Evolutionary conservation across 2,888 invertebrate species (phyloP).

Genomic region (Phortica okadai): DNA sequence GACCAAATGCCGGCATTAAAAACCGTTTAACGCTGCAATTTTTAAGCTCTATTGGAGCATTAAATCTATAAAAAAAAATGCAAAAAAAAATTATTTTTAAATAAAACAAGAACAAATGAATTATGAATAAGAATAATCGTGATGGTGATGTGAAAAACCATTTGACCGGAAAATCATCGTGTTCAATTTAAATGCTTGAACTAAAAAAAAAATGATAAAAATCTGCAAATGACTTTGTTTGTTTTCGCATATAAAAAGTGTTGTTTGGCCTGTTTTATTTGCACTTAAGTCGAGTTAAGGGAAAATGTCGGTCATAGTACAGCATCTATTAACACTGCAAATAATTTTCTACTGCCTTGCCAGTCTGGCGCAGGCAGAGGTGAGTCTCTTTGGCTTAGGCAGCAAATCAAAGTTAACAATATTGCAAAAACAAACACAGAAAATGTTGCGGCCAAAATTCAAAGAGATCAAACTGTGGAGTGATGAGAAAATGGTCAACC

Average conservation of each 20-base stretch:
- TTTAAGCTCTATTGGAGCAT: slow-evolving; percentile 54
- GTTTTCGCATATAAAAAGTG: slow-evolving; percentile 51
- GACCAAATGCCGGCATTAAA: slow-evolving; percentile 37
- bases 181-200: not conserved
- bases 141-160: slow-evolving; percentile 2
- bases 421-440: slow-evolving; percentile 52
- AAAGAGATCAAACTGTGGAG: slow-evolving; percentile 71
- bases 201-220: not conserved
- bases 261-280: not conserved
- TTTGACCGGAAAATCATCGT: slow-evolving; percentile 23
- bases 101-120: slow-evolving; percentile 28
- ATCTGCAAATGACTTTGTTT: not conserved
- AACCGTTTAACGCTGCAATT: slow-evolving; percentile 36
- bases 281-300: not conserved
- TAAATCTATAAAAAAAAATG: slow-evolving; percentile 50
- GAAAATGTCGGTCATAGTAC: slow-evolving; percentile 50
- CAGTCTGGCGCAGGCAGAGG: slow-evolving; percentile 55
- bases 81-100: slow-evolving; percentile 47
- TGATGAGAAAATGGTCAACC: slow-evolving; percentile 66
- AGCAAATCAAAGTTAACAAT: not conserved
- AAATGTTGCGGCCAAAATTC: slow-evolving; percentile 72
- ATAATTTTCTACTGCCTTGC: slow-evolving; percentile 46
- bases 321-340: slow-evolving; percentile 43
- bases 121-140: slow-evolving; percentile 6
- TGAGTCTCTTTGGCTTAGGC: slow-evolving; percentile 42